Evolutionary conservation across 1,140 invertebrate genomes (phyloP).

Genomic region (Drosophila leontia): DNA sequence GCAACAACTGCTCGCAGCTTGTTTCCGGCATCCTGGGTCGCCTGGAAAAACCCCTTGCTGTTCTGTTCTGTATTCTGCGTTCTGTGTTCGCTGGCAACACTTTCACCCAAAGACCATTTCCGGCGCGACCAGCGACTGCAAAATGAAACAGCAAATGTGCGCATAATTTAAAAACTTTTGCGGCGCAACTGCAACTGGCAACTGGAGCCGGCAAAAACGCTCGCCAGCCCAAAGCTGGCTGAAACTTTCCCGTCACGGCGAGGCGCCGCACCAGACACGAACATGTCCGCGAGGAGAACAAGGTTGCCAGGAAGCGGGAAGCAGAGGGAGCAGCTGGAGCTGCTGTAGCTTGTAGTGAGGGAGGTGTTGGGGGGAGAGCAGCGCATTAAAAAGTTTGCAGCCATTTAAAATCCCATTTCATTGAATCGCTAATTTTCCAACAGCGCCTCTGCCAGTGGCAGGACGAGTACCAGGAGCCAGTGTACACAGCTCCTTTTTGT

Average conservation of each 20-base stretch:
- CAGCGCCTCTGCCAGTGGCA: constrained; percentile 53
- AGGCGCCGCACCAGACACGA: constrained; percentile 69
- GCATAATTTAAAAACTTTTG: constrained; percentile 82
- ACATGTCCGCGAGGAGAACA: constrained; percentile 50
- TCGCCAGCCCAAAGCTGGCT: constrained; percentile 23
- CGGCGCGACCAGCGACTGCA: constrained; percentile 62
- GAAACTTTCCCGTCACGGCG: constrained; percentile 55
- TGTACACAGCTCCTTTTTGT: constrained; percentile 46
- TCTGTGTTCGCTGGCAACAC: constrained; percentile 60
- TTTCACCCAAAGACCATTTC: constrained; percentile 81
- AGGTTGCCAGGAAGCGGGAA: constrained; percentile 7
- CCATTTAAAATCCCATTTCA: constrained; percentile 85
- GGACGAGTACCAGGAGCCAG: constrained; percentile 33
- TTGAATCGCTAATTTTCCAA: constrained; percentile 84
- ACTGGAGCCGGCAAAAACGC: constrained; percentile 66
- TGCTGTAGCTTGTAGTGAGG: neutral
- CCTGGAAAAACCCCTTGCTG: constrained; percentile 26
- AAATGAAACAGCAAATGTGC: constrained; percentile 74
- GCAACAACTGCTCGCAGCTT: constrained; percentile 68
- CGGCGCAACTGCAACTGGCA: constrained; percentile 75
- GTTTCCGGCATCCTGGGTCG: constrained; percentile 43
- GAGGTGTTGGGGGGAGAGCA: constrained; percentile 13
- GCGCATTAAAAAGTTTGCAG: constrained; percentile 84
- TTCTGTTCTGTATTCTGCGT: constrained; percentile 6
- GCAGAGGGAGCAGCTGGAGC: neutral